Percentiles rank a stretch among this genome's conserved stretches.
phyloP scores from a whole-genome alignment of 2,113 vertebrate species.

The Myxocyprinus asiaticus region DNA sequence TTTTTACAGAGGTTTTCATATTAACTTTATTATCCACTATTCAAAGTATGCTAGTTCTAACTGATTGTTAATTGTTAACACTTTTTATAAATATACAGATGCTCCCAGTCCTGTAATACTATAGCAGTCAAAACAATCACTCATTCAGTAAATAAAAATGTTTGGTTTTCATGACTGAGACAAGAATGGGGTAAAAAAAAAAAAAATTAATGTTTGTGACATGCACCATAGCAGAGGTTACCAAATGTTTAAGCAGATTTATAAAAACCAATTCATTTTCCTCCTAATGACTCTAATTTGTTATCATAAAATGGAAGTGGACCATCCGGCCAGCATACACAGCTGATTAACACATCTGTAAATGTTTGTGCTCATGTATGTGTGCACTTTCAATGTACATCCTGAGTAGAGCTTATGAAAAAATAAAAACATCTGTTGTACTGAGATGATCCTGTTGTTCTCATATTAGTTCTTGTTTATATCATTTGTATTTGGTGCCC shows the following conservation, averaged over 20 bases:
- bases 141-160: neutral
- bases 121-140: neutral
- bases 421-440: constrained; percentile 38
- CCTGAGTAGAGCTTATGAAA: constrained; percentile 45
- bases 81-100: constrained; percentile 54
- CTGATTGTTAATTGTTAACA: neutral
- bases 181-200: constrained; percentile 63
- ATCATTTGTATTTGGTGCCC: constrained; percentile 26
- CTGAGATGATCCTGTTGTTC: constrained; percentile 22
- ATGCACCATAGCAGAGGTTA: constrained; percentile 57
- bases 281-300: constrained; percentile 37
- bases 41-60: neutral
- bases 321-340: neutral
- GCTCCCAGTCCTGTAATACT: constrained; percentile 63
- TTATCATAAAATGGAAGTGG: constrained; percentile 21
- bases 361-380: constrained; percentile 65
- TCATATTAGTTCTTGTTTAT: constrained; percentile 37
- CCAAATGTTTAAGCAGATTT: constrained; percentile 26
- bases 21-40: neutral
- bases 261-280: constrained; percentile 40
- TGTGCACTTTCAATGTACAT: constrained; percentile 65
- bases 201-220: constrained; percentile 35
- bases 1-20: neutral
- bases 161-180: constrained; percentile 2
- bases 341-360: constrained; percentile 31